A percentile compares a stretch with the other conserved stretches of the same genome.
phyloP scores from a whole-genome alignment of 2,888 invertebrate genomes.

The Ceramica pisi region DNA sequence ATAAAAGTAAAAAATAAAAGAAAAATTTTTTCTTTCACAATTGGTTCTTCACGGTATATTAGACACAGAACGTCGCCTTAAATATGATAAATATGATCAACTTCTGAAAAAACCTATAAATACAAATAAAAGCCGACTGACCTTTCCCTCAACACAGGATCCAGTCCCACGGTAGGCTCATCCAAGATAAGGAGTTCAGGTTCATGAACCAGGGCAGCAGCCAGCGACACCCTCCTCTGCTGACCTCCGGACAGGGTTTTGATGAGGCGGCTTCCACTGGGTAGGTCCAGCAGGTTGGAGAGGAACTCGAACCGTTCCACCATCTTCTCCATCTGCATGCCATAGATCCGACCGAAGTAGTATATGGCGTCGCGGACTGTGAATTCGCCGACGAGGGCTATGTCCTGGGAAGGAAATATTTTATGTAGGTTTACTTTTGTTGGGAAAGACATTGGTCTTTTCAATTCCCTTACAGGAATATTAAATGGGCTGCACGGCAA shows the following conservation, averaged over 20 bases:
- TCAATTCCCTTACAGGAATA: too few relatives aligned
- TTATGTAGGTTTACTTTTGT: too few relatives aligned
- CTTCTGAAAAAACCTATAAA: too few relatives aligned
- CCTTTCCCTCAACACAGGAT: constrained; percentile 96
- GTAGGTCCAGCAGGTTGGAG: constrained; percentile 94
- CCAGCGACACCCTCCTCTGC: constrained; percentile 96
- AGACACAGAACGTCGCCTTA: too few relatives aligned
- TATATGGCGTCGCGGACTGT: constrained; percentile 95
- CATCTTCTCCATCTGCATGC: constrained; percentile 92
- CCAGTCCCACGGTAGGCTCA: constrained; percentile 98
- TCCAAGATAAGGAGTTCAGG: constrained; percentile 97
- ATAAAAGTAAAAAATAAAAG: too few relatives aligned
- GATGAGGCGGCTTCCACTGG: constrained; percentile 92
- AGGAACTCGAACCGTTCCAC: constrained; percentile 93
- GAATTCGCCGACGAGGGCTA: constrained; percentile 95
- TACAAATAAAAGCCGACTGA: constrained; percentile 75
- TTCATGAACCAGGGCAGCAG: constrained; percentile 96
- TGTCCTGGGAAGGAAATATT: constrained; percentile 90
- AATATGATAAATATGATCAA: too few relatives aligned
- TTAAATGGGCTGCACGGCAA: too few relatives aligned
- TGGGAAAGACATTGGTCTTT: too few relatives aligned
- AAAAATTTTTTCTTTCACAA: too few relatives aligned
- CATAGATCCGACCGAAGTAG: constrained; percentile 97
- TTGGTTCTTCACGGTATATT: too few relatives aligned
- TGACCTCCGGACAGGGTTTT: constrained; percentile 97